phyloP scores from a whole-genome alignment of 2,888 invertebrate genomes.

The Amphipyra berbera region DNA sequence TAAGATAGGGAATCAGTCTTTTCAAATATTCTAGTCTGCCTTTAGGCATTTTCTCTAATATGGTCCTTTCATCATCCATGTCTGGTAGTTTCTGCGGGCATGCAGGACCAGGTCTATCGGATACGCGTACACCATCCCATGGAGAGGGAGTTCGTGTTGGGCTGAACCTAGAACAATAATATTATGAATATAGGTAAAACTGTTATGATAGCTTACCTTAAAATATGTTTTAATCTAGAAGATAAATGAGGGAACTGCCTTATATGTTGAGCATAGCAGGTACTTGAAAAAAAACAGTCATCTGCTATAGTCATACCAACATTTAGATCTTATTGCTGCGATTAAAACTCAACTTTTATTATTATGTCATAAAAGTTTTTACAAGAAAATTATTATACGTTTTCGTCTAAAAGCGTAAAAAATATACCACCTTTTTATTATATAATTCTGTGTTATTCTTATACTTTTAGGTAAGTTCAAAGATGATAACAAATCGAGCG shows the following conservation, averaged over 20 bases:
- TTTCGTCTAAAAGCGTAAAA: too few species aligned
- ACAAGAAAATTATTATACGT: too few species aligned
- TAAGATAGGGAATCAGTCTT: conserved; percentile 96
- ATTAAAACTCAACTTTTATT: too few species aligned
- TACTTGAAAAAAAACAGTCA: too few species aligned
- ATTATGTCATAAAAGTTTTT: too few species aligned
- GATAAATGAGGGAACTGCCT: too few species aligned
- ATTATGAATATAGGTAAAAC: not conserved
- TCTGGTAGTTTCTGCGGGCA: conserved; percentile 97
- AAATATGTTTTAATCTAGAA: not conserved
- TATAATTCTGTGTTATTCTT: too few species aligned
- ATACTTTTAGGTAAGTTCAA: too few species aligned
- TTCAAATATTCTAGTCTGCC: conserved; percentile 97
- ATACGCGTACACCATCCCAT: conserved; percentile 96
- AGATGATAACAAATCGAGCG: not conserved
- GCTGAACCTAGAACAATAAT: conserved; percentile 92
- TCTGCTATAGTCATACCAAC: too few species aligned
- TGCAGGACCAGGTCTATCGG: conserved; percentile 95
- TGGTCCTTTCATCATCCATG: conserved; percentile 94
- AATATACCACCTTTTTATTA: too few species aligned
- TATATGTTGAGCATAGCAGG: too few species aligned
- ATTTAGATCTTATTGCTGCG: too few species aligned
- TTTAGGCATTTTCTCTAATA: conserved; percentile 96
- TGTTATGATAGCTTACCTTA: not conserved
- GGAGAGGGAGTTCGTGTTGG: conserved; percentile 97